Evolutionary conservation across 2,888 invertebrate species (phyloP), one percentile per base, ranked within the genome.

Genomic region (Leucophora obtusa): DNA sequence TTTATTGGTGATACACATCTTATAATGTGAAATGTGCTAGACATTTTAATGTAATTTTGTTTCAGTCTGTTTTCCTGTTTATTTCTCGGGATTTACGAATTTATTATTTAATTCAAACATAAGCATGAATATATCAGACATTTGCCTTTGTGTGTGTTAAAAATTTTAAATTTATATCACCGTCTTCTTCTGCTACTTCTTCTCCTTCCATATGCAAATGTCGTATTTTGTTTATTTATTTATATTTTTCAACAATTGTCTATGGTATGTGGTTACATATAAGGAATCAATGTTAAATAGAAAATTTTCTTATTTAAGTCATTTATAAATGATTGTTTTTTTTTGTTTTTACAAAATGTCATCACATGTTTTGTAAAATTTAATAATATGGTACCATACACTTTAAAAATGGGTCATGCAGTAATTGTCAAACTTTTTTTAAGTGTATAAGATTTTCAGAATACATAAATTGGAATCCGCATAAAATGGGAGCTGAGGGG

Each of bases 21-120:
- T 6, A 53, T n/a, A n/a, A n/a, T 33, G 10, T 5, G 6, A 5
- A 7, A 68, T 63, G 54, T 77, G 53, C 65, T 77, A 71, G 60
- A 71, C 33, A 60, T 71, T 71, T 60, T 33, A 33, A 59, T 60
- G 14, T 18, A 35, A n/a, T 6, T 33, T 35, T 28, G 33, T 28
- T 14, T 7, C 14, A 53, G 24, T 9, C 43, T n/a, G 28, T 28
- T 28, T 6, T 3, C 28, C 28, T 28, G 28, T 47, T 6, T 47
- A 47, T 47, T 47, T 47, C 5, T 6, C 7, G 6, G 28, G 7
- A 47, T n/a, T n/a, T 47, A 14, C n/a, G n/a, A 4, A 47, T 47
- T n/a, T n/a, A 47, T 5, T n/a, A 4, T 14, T 14, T 47, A 47
- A 14, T 47, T 4, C 14, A 47, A 47, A 2, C 14, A 28, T 28